These are phyloP conservation scores for Drosophila subquinaria DNA, from an alignment of 2,888 invertebrate species.

Conservation along the genomic window DNA sequence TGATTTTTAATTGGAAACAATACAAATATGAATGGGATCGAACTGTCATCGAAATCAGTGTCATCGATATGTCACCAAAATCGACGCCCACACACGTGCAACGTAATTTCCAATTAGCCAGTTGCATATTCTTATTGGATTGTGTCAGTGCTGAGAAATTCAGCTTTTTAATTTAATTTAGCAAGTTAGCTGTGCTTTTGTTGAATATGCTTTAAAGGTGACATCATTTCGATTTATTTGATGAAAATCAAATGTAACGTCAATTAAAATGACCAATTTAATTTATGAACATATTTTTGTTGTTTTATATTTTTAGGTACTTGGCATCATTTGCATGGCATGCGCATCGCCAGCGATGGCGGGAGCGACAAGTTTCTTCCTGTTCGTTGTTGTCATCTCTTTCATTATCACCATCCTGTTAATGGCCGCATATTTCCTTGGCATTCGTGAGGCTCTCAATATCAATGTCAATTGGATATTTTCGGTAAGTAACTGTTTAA, in stretches of 20 bases:
- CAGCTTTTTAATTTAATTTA: not conserved
- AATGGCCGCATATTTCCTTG: conserved; percentile 92
- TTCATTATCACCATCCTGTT: conserved; percentile 94
- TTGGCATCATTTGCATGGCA: conserved; percentile 95
- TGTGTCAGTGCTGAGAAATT: not conserved
- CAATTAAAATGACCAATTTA: conserved; percentile 40
- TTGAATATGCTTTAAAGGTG: conserved; percentile 49
- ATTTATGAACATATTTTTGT: conserved; percentile 3
- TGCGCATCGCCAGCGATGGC: conserved; percentile 90
- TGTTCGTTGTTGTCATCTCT: conserved; percentile 92
- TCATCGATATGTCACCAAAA: conserved; percentile 26
- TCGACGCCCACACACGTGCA: conserved; percentile 30
- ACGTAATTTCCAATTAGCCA: not conserved
- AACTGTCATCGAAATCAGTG: conserved; percentile 42
- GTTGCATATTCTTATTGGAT: not conserved
- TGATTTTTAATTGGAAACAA: conserved; percentile 58
- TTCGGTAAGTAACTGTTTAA: conserved; percentile 87
- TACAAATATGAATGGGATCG: conserved; percentile 9
- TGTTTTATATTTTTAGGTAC: conserved; percentile 87
- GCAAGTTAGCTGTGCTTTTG: conserved; percentile 24
- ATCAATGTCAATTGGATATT: conserved; percentile 94
- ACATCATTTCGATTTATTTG: conserved; percentile 36
- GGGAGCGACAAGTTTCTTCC: conserved; percentile 91
- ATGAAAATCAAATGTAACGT: conserved; percentile 16
- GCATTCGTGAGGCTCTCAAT: conserved; percentile 91